A percentile compares a stretch with the other conserved stretches of the same genome.
Evolutionary conservation across 2,888 invertebrate species (phyloP).

Genomic region (Nomada fabriciana): DNA sequence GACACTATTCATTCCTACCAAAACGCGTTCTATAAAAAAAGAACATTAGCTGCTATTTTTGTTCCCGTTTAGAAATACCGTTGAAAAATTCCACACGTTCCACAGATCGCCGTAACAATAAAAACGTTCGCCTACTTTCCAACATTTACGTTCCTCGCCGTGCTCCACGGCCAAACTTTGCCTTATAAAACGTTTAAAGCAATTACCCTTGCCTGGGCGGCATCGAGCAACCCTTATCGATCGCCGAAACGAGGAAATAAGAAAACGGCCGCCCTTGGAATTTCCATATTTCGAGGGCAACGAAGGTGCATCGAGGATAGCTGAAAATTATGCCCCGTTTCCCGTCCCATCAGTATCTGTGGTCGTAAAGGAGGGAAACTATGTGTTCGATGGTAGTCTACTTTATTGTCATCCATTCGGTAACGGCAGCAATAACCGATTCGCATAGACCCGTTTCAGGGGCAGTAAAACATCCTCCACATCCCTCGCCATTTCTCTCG

Average conservation of each 20-base stretch:
- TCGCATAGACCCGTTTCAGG: background rate
- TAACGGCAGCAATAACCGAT: background rate
- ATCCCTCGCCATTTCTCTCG: background rate
- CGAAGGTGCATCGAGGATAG: slow-evolving; percentile 39
- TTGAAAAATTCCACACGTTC: no score
- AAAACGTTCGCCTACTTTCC: slow-evolving; percentile 42
- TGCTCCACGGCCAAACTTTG: background rate
- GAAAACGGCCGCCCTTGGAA: slow-evolving; percentile 63
- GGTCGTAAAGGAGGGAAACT: slow-evolving; percentile 12
- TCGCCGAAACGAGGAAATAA: slow-evolving; percentile 55
- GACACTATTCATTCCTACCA: slow-evolving; percentile 2
- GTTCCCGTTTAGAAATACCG: background rate
- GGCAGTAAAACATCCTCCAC: background rate
- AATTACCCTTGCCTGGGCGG: slow-evolving; percentile 26
- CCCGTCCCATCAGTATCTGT: background rate
- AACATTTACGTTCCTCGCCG: slow-evolving; percentile 7
- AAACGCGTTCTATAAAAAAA: background rate
- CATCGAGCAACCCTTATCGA: slow-evolving; percentile 50
- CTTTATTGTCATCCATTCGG: background rate
- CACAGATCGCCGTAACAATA: slow-evolving; percentile 41
- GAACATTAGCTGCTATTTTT: background rate
- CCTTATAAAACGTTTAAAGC: slow-evolving; percentile 50
- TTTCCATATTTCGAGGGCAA: slow-evolving; percentile 65
- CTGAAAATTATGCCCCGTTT: slow-evolving; percentile 58
- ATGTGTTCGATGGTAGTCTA: background rate